These are phyloP conservation scores for Mesocricetus auratus DNA, from an alignment of 2,113 vertebrate genomes.

Conservation along the genomic window DNA sequence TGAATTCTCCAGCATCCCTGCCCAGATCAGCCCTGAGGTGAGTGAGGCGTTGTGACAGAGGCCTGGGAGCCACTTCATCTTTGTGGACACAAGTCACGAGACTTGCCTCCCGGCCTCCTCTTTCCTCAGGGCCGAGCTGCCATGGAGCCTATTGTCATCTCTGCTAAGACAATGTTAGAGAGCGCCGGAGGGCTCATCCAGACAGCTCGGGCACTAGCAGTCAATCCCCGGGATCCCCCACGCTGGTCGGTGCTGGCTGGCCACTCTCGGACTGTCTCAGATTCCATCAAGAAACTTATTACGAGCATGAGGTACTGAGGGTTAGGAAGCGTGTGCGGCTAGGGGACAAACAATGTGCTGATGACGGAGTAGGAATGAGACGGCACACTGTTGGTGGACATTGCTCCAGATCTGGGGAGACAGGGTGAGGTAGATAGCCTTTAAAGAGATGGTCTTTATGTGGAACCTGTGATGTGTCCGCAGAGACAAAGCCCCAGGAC, in stretches of 20 bases:
- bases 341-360: background rate
- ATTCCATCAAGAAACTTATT: conserved; percentile 99
- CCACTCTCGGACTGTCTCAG: conserved; percentile 97
- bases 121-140: conserved; percentile 92
- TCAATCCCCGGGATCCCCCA: conserved; percentile 97
- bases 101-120: background rate
- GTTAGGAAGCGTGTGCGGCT: background rate
- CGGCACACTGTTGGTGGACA: background rate
- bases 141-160: conserved; percentile 96
- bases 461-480: background rate
- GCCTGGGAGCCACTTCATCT: background rate
- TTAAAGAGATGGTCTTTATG: conserved; percentile 1
- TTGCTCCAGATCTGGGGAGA: background rate
- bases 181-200: conserved; percentile 97
- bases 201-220: conserved; percentile 95
- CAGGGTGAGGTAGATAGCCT: background rate
- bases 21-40: conserved; percentile 97
- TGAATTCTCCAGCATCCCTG: conserved; percentile 96
- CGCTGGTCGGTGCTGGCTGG: conserved; percentile 97
- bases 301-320: conserved; percentile 96
- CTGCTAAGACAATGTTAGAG: conserved; percentile 96
- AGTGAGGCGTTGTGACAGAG: conserved; percentile 78
- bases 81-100: background rate
- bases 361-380: background rate
- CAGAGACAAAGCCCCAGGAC: conserved; percentile 98